These are phyloP conservation scores for Microcebus lehilahytsara DNA, from an alignment of 2,113 vertebrate species.

Conservation along the genomic window DNA sequence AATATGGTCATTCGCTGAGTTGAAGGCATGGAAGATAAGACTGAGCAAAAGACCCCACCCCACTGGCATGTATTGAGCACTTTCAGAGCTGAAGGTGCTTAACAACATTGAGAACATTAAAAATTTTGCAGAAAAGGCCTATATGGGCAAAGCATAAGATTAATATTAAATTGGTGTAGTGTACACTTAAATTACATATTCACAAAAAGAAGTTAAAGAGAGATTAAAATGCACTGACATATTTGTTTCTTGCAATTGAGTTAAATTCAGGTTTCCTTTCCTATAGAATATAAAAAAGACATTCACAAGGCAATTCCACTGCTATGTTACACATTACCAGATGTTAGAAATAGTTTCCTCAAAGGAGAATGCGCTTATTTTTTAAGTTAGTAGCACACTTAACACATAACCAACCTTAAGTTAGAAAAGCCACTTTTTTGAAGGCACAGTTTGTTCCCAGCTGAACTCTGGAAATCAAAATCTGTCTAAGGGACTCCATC, in stretches of 20 bases:
- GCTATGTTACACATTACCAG: not conserved
- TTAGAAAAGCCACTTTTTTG: slow-evolving; percentile 10
- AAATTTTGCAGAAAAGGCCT: slow-evolving; percentile 35
- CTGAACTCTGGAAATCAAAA: not conserved
- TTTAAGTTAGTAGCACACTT: not conserved
- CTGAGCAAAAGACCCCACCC: not conserved
- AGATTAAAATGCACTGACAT: not conserved
- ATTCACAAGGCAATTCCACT: not conserved
- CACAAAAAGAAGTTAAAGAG: not conserved
- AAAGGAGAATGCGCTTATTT: not conserved
- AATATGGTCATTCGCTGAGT: not conserved
- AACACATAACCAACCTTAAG: not conserved
- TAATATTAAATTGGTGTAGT: slow-evolving; percentile 28
- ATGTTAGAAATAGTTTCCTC: not conserved
- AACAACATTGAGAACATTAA: not conserved
- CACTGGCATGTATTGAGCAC: not conserved
- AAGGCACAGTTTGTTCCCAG: slow-evolving; percentile 49
- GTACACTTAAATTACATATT: slow-evolving; percentile 41
- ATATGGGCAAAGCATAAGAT: not conserved
- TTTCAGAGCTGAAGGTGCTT: not conserved
- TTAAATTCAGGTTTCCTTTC: not conserved
- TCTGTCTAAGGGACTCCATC: not conserved
- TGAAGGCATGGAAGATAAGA: not conserved
- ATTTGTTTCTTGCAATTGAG: not conserved
- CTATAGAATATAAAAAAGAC: not conserved